Percentiles rank a stretch among this genome's conserved stretches.
phyloP scores from a whole-genome alignment of 1,140 invertebrate species.

The Drosophila ironensis region DNA sequence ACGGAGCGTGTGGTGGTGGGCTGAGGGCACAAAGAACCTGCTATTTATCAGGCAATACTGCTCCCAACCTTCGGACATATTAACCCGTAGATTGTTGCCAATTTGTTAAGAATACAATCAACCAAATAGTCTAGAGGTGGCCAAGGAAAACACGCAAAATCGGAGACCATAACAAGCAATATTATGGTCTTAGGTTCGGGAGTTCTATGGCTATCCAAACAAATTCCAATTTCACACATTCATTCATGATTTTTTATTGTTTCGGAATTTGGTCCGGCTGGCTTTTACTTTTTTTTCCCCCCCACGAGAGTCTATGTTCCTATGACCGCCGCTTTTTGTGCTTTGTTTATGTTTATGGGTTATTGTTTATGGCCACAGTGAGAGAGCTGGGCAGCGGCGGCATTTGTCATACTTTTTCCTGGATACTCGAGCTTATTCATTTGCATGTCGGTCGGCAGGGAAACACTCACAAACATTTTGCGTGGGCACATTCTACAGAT shows the following conservation, averaged over 20 bases:
- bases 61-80: no score
- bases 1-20: no score
- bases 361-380: constrained; percentile 28
- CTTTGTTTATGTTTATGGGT: constrained; percentile 66
- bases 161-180: no score
- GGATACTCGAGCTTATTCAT: constrained; percentile 43
- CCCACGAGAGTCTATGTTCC: constrained; percentile 9
- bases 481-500: constrained; percentile 68
- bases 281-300: constrained; percentile 19
- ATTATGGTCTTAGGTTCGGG: background rate
- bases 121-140: no score
- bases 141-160: no score
- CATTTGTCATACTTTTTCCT: constrained; percentile 43
- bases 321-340: constrained; percentile 23
- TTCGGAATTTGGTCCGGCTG: constrained; percentile 4
- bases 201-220: constrained; percentile 2
- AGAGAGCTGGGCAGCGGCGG: constrained; percentile 3
- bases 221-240: constrained; percentile 17
- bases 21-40: no score
- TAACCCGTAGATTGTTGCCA: no score
- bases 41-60: no score
- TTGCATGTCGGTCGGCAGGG: constrained; percentile 43
- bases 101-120: no score
- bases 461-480: constrained; percentile 56
- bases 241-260: constrained; percentile 32